Evolutionary conservation across 2,113 vertebrate genomes (phyloP).

Genomic region (Hystrix brachyura): DNA sequence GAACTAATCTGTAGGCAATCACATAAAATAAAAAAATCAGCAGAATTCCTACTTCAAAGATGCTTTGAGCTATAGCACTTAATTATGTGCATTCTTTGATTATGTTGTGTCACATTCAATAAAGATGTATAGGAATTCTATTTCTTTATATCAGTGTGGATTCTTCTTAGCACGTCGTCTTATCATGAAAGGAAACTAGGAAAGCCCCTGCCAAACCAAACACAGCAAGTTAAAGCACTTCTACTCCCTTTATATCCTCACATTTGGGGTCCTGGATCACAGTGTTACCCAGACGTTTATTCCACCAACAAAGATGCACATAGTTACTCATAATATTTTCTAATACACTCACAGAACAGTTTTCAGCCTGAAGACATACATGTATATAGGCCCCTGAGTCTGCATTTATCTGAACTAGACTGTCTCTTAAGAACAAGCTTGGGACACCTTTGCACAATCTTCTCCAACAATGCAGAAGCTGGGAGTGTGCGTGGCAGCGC

Average conservation of each 20-base stretch:
- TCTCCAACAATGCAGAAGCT: conserved; percentile 77
- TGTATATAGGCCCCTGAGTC: neutral
- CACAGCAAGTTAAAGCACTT: conserved; percentile 69
- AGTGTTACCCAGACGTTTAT: conserved; percentile 76
- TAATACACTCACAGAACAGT: conserved; percentile 78
- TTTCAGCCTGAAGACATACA: conserved; percentile 76
- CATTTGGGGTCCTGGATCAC: conserved; percentile 79
- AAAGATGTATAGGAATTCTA: conserved; percentile 74
- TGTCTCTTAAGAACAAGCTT: conserved; percentile 67
- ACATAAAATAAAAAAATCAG: conserved; percentile 86
- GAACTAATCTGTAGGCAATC: conserved; percentile 89
- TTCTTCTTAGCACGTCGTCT: conserved; percentile 65
- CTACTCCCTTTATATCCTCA: conserved; percentile 71
- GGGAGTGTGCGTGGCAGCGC: neutral
- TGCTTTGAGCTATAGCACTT: conserved; percentile 78
- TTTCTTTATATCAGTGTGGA: conserved; percentile 69
- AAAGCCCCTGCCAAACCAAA: conserved; percentile 67
- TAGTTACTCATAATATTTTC: conserved; percentile 76
- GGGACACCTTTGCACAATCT: conserved; percentile 50
- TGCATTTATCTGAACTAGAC: conserved; percentile 72
- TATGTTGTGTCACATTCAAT: conserved; percentile 79
- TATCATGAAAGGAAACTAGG: conserved; percentile 77
- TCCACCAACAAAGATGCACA: conserved; percentile 82
- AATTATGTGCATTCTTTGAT: conserved; percentile 85
- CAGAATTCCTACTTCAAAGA: conserved; percentile 82